These are phyloP conservation scores for Pangasius krempfi DNA, from an alignment of 2,797 vertebrate species.

Conservation along the genomic window DNA sequence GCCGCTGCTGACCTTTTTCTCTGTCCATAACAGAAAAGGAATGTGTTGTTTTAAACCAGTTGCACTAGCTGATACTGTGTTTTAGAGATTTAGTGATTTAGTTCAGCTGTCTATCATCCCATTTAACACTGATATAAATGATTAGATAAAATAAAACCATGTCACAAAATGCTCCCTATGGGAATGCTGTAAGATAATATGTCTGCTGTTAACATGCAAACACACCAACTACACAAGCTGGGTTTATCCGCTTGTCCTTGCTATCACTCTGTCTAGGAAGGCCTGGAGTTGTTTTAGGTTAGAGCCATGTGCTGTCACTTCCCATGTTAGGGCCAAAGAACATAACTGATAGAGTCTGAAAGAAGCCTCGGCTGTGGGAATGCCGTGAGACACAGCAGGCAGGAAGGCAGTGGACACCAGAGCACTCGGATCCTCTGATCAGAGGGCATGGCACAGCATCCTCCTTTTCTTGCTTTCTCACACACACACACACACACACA, in stretches of 20 bases:
- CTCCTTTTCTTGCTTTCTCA: slow-evolving; percentile 51
- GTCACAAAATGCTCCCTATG: slow-evolving; percentile 39
- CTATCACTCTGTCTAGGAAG: slow-evolving; percentile 69
- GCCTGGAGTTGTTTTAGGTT: slow-evolving; percentile 67
- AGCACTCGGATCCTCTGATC: slow-evolving; percentile 59
- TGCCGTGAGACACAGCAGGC: slow-evolving; percentile 61
- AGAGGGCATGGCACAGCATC: slow-evolving; percentile 61
- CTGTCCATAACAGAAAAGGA: slow-evolving; percentile 41
- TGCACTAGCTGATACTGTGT: slow-evolving; percentile 32
- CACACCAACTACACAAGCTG: slow-evolving; percentile 33
- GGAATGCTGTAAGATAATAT: slow-evolving; percentile 16
- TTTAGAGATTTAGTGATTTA: not conserved
- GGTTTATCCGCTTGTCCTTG: slow-evolving; percentile 57
- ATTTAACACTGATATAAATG: not conserved
- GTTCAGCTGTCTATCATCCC: slow-evolving; percentile 6
- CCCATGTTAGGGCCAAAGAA: slow-evolving; percentile 79
- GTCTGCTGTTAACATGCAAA: slow-evolving; percentile 40
- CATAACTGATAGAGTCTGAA: slow-evolving; percentile 75
- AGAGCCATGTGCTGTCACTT: slow-evolving; percentile 73
- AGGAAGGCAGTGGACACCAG: slow-evolving; percentile 69
- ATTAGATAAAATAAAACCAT: slow-evolving; percentile 1
- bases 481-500: not conserved
- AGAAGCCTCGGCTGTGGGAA: slow-evolving; percentile 73
- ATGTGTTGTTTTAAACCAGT: slow-evolving; percentile 52
- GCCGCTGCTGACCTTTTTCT: slow-evolving; percentile 25